Base-by-base conservation (phyloP, 2,113 vertebrate species). In the Pitta sordida region DNA sequence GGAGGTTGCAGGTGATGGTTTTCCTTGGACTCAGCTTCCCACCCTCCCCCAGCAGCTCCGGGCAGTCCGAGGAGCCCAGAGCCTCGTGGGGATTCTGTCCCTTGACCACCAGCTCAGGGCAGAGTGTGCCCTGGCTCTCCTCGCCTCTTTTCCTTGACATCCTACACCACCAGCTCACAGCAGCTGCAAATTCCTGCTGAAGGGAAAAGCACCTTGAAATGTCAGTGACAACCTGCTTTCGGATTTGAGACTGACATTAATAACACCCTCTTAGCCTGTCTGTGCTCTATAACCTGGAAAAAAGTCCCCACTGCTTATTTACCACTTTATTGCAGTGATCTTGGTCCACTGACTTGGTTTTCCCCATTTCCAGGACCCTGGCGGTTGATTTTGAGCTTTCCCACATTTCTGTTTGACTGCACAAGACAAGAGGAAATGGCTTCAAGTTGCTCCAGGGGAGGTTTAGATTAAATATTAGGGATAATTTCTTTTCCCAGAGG, bases 291-390 rank as follows among this genome's bases (percentile, higher is more conserved):
- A 13, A 41, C 32, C 8, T 9, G 3, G n/a, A 16, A 8, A 26
- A 70, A 51, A 22, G 2, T 13, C 43, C 20, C 29, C 11, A 6
- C 1, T 4, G 13, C 29, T 49, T 15, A 6, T 68, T 82, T 26
- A 7, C 0, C 29, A 1, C 59, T 36, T 44, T 0, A 46, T 8
- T 7, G 51, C 9, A 0, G 6, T 3, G 2, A 24, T 44, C 21
- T 21, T 10, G 12, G 16, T 4, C 27, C 17, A 5, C 1, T 2
- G 15, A 4, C 15, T n/a, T 14, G 3, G 3, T 52, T 8, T 3
- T 0, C 2, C 12, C 6, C 16, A 1, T 14, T 29, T 10, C 24
- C 5, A 5, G 5, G 7, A 14, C 6, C 7, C 23, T 15, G 22
- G 10, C 34, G 22, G 46, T 3, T 34, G 46, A 34, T 70, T 70